These are phyloP conservation scores for Pterocles gutturalis DNA, from an alignment of 2,113 vertebrate genomes.

Conservation along the genomic window DNA sequence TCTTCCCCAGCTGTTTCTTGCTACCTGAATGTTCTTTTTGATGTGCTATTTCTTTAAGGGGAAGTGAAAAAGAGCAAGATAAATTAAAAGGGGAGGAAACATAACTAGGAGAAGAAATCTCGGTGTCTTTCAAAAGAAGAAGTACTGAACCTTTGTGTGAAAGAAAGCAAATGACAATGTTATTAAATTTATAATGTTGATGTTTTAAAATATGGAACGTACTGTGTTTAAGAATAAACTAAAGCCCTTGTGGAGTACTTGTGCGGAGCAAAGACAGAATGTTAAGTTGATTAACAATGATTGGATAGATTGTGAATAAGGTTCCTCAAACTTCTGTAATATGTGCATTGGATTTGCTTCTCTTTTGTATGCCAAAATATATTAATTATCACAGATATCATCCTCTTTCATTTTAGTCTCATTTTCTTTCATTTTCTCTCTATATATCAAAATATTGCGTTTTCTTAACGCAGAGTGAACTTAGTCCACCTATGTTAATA, in stretches of 20 bases:
- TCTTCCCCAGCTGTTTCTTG: neutral
- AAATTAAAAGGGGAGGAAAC: neutral
- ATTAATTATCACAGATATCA: neutral
- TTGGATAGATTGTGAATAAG: neutral
- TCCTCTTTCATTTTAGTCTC: neutral
- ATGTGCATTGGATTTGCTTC: neutral
- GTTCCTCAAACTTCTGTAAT: neutral
- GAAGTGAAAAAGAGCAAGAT: neutral
- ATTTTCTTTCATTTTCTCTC: neutral
- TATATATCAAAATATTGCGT: neutral
- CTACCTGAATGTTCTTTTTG: neutral
- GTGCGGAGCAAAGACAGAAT: neutral
- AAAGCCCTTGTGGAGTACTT: neutral
- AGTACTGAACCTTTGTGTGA: neutral
- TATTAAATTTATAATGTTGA: neutral
- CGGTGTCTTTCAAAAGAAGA: neutral
- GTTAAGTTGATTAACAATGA: fast-evolving
- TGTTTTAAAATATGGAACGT: neutral
- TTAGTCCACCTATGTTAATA: conserved; percentile 94
- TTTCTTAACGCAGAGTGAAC: conserved; percentile 85
- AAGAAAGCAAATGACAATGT: neutral
- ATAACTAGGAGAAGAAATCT: neutral
- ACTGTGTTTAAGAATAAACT: neutral
- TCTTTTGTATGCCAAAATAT: neutral
- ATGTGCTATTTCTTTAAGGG: neutral